Evolutionary conservation across 2,113 vertebrate genomes (phyloP).

Genomic region (Chaetodon auriga): DNA sequence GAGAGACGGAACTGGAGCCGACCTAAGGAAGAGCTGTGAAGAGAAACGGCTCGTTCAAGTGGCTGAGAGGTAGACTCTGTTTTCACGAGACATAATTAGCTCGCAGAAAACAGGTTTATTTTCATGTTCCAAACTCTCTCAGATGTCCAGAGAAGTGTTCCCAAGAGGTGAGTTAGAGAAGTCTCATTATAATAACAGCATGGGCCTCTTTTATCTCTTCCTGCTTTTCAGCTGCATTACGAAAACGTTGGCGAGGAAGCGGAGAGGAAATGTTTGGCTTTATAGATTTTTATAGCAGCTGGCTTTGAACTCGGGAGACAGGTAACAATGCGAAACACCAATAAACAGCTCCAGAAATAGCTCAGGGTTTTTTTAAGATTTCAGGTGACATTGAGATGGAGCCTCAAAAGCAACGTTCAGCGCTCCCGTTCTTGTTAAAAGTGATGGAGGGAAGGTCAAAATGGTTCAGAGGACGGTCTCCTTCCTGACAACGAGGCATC

Average conservation of each 20-base stretch:
- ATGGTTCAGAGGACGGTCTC: background rate
- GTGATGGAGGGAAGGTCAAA: background rate
- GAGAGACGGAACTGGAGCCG: conserved; percentile 31
- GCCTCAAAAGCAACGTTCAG: background rate
- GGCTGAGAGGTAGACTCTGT: conserved; percentile 40
- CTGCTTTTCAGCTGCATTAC: background rate
- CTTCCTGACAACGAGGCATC: background rate
- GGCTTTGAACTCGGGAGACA: conserved; percentile 25
- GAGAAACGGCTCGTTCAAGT: conserved; percentile 39
- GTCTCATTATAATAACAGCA: conserved; percentile 48
- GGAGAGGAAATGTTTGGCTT: background rate
- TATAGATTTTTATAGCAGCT: conserved; percentile 13
- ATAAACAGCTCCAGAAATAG: background rate
- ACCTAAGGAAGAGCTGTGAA: background rate
- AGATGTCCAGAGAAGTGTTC: conserved; percentile 43
- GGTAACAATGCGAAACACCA: conserved; percentile 11
- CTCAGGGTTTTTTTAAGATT: background rate
- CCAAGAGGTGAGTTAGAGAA: conserved; percentile 32
- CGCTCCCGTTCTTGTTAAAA: background rate
- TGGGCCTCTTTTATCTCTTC: conserved; percentile 27
- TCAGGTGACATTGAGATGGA: conserved; percentile 2
- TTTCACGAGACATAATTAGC: conserved; percentile 56
- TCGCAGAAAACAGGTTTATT: conserved; percentile 30
- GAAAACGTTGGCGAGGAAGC: background rate
- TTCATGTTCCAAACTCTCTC: conserved; percentile 45